Evolutionary conservation across 53 echinoderm and acorn worm species (phyloP).

Genomic region (Mesocentrotus franciscanus): DNA sequence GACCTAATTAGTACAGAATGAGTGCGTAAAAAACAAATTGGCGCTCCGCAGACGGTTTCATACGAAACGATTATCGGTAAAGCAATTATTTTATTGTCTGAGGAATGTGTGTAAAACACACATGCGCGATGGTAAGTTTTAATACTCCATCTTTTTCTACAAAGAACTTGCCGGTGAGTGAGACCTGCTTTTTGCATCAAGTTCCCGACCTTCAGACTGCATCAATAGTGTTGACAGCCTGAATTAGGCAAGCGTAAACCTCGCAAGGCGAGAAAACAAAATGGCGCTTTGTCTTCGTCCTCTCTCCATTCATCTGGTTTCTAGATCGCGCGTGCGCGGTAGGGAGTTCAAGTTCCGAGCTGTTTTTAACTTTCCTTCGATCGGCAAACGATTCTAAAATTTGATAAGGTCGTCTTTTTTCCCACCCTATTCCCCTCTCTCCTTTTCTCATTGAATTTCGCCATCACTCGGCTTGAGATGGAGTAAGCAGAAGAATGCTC

Average conservation of each 20-base stretch:
- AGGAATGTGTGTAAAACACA: slow-evolving; percentile 40
- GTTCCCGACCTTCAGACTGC: slow-evolving; percentile 36
- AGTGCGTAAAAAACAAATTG: neutral
- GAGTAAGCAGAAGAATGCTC: slow-evolving; percentile 35
- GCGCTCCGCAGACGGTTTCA: neutral
- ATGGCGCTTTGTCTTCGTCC: slow-evolving; percentile 50
- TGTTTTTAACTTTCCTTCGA: slow-evolving; percentile 44
- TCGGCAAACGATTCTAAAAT: slow-evolving; percentile 28
- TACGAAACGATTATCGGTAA: slow-evolving; percentile 24
- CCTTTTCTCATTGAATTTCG: neutral
- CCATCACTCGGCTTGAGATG: slow-evolving; percentile 17
- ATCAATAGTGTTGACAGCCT: slow-evolving; percentile 40
- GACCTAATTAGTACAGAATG: neutral
- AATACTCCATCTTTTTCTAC: neutral
- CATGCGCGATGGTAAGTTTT: neutral
- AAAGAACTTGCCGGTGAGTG: neutral
- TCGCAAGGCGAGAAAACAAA: slow-evolving; percentile 48
- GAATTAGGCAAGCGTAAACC: slow-evolving; percentile 60
- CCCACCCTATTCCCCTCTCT: neutral
- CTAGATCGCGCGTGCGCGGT: slow-evolving; percentile 55
- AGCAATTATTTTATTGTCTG: neutral
- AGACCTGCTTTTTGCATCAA: slow-evolving; percentile 50
- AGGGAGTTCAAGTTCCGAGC: slow-evolving; percentile 14
- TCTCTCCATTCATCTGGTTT: slow-evolving; percentile 52
- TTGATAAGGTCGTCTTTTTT: slow-evolving; percentile 19